phyloP scores from a whole-genome alignment of 2,113 vertebrate genomes.

The Prochilodus magdalenae region DNA sequence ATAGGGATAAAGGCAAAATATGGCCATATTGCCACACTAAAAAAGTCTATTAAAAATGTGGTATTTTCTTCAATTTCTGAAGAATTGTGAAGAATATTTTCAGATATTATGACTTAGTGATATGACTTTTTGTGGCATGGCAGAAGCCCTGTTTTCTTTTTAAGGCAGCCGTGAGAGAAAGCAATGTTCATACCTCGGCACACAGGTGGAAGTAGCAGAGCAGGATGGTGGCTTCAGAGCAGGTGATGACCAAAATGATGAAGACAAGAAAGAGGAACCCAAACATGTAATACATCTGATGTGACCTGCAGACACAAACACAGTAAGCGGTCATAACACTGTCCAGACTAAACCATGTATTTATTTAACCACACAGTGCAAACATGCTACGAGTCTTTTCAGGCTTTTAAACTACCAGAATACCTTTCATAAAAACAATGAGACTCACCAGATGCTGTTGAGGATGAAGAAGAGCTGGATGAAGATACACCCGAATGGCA shows the following conservation, averaged over 20 bases:
- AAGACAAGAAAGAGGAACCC: slow-evolving; percentile 93
- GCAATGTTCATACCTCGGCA: slow-evolving; percentile 83
- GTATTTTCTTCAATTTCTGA: too few relatives aligned
- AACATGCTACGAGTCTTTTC: not conserved
- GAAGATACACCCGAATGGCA: slow-evolving; percentile 94
- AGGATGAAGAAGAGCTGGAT: slow-evolving; percentile 97
- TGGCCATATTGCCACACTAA: too few relatives aligned
- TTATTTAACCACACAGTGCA: too few relatives aligned
- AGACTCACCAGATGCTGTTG: slow-evolving; percentile 92
- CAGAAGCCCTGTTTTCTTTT: too few relatives aligned
- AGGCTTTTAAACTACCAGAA: not conserved
- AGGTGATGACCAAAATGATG: slow-evolving; percentile 88
- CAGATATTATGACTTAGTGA: too few relatives aligned
- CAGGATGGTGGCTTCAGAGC: slow-evolving; percentile 88
- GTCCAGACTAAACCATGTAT: not conserved
- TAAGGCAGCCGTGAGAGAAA: too few relatives aligned
- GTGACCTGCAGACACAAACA: slow-evolving; percentile 78
- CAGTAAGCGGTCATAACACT: not conserved
- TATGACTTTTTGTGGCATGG: too few relatives aligned
- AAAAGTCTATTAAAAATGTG: too few relatives aligned
- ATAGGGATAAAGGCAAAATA: too few relatives aligned
- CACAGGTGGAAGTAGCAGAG: slow-evolving; percentile 90
- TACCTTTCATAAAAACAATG: not conserved
- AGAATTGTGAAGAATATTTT: too few relatives aligned
- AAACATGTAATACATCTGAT: slow-evolving; percentile 97